phyloP scores from a whole-genome alignment of 1,140 invertebrate genomes.

The Aphis gossypii region DNA sequence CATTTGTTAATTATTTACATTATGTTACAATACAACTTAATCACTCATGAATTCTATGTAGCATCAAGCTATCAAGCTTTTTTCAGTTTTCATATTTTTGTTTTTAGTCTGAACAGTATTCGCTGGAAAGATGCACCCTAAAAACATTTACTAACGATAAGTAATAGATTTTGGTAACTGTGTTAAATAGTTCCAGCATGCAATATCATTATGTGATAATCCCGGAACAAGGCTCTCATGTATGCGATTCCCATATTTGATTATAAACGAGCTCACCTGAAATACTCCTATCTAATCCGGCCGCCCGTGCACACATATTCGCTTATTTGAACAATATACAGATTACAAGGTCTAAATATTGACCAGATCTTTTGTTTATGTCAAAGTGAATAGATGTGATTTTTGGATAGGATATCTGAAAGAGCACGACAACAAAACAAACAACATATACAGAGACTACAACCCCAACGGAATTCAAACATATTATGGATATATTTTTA shows the following conservation, averaged over 20 bases:
- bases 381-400: background rate
- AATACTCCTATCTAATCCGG: background rate
- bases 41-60: background rate
- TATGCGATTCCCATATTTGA: background rate
- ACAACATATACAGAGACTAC: background rate
- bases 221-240: background rate
- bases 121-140: background rate
- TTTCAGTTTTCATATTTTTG: background rate
- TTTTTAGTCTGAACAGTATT: background rate
- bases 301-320: background rate
- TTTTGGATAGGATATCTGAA: background rate
- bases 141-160: background rate
- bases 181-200: background rate
- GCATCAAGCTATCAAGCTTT: background rate
- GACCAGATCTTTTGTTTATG: background rate
- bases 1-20: background rate
- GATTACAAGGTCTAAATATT: background rate
- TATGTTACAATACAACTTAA: background rate
- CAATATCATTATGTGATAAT: background rate
- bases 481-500: slow-evolving; percentile 18
- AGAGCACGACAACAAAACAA: background rate
- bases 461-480: background rate
- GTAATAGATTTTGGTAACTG: background rate
- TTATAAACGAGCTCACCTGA: background rate
- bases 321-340: background rate